Evolutionary conservation across 2,113 vertebrate genomes (phyloP), one percentile per base, ranked within the genome.

Genomic region (Poeciliopsis retropinna): DNA sequence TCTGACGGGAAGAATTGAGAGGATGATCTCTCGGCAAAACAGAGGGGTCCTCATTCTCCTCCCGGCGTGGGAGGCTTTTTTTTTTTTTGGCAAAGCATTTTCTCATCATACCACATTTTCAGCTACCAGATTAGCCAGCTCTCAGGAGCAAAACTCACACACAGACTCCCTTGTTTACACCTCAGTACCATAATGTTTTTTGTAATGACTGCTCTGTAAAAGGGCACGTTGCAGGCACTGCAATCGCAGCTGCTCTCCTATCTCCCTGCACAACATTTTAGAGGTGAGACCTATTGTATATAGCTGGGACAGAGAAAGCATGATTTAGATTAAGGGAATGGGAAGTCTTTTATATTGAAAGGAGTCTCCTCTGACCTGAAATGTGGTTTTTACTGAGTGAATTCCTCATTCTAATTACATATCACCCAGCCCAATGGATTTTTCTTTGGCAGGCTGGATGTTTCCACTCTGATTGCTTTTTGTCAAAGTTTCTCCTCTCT

Each of bases 51-150:
- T 91, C 85, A 73, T 91, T 91, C 86, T 88, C 77, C 87, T 92
- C 84, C 86, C 81, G 68, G 80, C 64, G 66, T 88, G 88, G 89
- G 80, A 89, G 86, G 79, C 87, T 86, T 54, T 54, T 41, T 14
- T 41, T 47, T 15, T 47, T 57, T 87, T 92, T 94, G 93, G 91
- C 92, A 76, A 37, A 85, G 76, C 70, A 69, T 72, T 73, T 85
- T 83, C 87, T 80, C 83, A 90, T 91, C 88, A 81, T 81, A 87
- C 81, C 82, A 80, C 76, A 84, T 91, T 93, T 92, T 89, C 91
- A 85, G 85, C 85, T 54, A 90, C 83, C 92, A 94, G 92, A 94
- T 95, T 94, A 93, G 87, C 79, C 75, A 47, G 73, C 86, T 89
- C 83, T 90, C 90, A 71, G 82, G 88, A 91, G 89, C 89, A 77